Base-by-base conservation (phyloP, 1,140 invertebrate genomes). In the Aphelinus certus region DNA sequence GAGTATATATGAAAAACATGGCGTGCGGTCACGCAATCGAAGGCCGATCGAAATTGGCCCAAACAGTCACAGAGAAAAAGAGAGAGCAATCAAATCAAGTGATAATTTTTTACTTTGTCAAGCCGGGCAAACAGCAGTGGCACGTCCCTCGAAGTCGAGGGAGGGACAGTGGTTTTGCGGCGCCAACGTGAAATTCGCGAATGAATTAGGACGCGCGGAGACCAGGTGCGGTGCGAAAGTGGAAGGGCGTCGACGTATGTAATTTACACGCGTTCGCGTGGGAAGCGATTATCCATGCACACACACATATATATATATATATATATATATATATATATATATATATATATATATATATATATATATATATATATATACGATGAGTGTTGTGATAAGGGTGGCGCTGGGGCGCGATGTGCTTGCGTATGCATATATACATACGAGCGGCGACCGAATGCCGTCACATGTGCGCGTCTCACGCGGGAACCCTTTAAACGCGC, bases 321-420 rank as follows among this genome's bases (percentile, higher is more conserved):
- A 7, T 43, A 45, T n/a, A 26, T 26, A 26, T 26, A 26, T 26
- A 26, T 26, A 26, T 26, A 26, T 26, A 26, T 26, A n/a, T 57
- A 7, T 43, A 45, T 26, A 26, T 26, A 26, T 26, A 26, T 26
- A 26, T 26, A 26, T 26, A 26, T 26, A n/a, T 57, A 26, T 26
- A 26, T 26, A 26, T 26, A 26, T 26, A 26, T 26, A 26, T 26
- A 26, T 26, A n/a, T 57, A 7, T 43, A 45, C 55, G 64, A 67
- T 67, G 61, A 67, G 26, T 73, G 26, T 62, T 67, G 26, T 58
- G 72, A 73, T 73, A 73, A 73, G 45, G n/a, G 42, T 26, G 10
- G 42, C 10, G 10, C 26, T 26, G 26, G 26, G 26, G 26, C 26
- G 26, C 26, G 26, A 26, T 26, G 26, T 26, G 26, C 26, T 26